phyloP scores from a whole-genome alignment of 1,140 invertebrate genomes.

The Neotoxoptera formosana region DNA sequence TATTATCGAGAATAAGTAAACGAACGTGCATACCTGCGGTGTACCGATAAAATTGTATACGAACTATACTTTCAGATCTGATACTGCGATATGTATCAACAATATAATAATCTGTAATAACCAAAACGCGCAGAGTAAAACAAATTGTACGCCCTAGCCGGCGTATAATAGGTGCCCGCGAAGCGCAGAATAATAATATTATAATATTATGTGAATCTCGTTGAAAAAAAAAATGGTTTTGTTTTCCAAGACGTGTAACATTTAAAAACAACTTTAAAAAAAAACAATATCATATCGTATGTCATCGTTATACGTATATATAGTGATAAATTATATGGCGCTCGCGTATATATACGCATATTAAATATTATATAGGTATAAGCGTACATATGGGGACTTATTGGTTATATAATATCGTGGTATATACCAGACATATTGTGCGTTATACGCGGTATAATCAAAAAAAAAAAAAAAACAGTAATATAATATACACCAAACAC shows the following conservation, averaged over 20 bases:
- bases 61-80: background rate
- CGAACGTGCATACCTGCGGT: background rate
- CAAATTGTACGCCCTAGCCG: background rate
- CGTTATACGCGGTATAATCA: background rate
- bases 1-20: background rate
- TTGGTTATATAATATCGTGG: background rate
- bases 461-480: background rate
- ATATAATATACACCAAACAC: background rate
- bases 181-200: background rate
- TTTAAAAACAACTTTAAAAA: background rate
- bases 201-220: background rate
- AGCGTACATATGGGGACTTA: background rate
- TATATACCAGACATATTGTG: background rate
- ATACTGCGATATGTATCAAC: background rate
- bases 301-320: no score
- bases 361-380: background rate
- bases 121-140: background rate
- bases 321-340: background rate
- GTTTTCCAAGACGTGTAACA: background rate
- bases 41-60: background rate
- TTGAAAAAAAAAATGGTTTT: background rate
- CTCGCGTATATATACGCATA: no score
- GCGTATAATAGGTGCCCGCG: no score
- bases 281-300: background rate
- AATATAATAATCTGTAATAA: background rate